Evolutionary conservation across 1,140 invertebrate genomes (phyloP), one percentile per base, ranked within the genome.

Genomic region (Eumaeus atala): DNA sequence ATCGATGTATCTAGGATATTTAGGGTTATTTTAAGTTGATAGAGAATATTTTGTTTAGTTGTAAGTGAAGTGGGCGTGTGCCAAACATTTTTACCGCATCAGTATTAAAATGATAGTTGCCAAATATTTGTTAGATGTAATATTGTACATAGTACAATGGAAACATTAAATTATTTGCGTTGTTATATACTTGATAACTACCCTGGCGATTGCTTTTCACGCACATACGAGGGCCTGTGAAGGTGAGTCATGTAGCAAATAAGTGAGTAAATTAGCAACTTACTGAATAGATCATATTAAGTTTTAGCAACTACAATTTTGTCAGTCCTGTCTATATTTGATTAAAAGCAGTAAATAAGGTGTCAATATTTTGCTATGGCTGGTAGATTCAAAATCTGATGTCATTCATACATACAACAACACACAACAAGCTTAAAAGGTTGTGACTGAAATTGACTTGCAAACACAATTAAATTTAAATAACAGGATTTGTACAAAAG

Each of bases 61-160:
- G 57, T 80, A 79, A 74, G 69, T 64, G 64, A 79, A 74, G 69
- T 64, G 64, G 79, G 79, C 75, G 61, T 70, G 82, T 87, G 85
- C 85, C 83, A 87, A 44, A 86, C 78, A 83, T 87, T 87, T 87
- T 88, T 88, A 88, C 86, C 86, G 82, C 76, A 82, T 81, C 86
- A 88, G 86, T 88, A 88, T 88, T 88, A 84, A 87, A 78, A 62
- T 16, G 21, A 77, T 87, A 87, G 82, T 83, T 79, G 80, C 82
- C 80, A 84, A 85, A 84, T 70, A 14, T 44, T 44, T 16, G 9
- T 10, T 55, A 35, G 36, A 53, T 56, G 33, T 59, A 54, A 44
- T 61, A 16, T 40, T 38, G 49, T 57, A 57, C 35, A 54, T 64
- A 63, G 17, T 16, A 9, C 40, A 16, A 16, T 44, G 40, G 40